Base-by-base conservation (phyloP, 2,888 invertebrate genomes). In the Phlogophora meticulosa region DNA sequence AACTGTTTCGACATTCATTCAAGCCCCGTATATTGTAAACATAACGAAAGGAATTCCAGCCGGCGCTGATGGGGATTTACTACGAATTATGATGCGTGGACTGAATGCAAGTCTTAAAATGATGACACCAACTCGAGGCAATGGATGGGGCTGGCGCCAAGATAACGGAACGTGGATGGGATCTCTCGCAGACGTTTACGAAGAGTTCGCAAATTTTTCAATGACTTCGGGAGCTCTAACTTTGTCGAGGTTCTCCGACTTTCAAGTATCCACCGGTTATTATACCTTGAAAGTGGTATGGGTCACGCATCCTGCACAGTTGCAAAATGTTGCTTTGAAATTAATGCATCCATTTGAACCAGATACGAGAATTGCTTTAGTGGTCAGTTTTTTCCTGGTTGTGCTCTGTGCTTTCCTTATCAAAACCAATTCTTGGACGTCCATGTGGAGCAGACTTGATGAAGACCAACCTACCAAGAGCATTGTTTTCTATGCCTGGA, bases 211-310 rank as follows among this genome's bases (percentile, higher is more conserved):
- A 0, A 92, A 94, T 74, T 88, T 94, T 28, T 94, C 94, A 0
- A 93, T 94, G 84, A 93, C 94, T 2, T 94, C 93, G 5, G 89
- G 87, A 0, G 89, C 90, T 32, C 43, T 94, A 11, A 93, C 94
- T 0, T 69, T 88, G 1, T 52, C 87, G 10, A 88, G 94, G 72
- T 89, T 86, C 63, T 79, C 82, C 0, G 68, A 86, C 59, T 94
- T 93, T 72, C 88, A 94, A 72, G 87, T 93, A 72, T 94, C 94
- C 0, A 76, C 62, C 4, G 80, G 81, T 38, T 94, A 94, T 70
- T 83, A 83, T 60, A 66, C 77, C 0, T 60, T 76, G 0, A 77
- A 71, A 40, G 78, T 94, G 2, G 87, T 86, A 0, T 94, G 94
- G 94, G 83, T 94, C 7, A 90, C 91, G 4, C 91, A 91, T 68